Evolutionary conservation across 2,888 invertebrate genomes (phyloP).

Genomic region (Operophtera brumata): DNA sequence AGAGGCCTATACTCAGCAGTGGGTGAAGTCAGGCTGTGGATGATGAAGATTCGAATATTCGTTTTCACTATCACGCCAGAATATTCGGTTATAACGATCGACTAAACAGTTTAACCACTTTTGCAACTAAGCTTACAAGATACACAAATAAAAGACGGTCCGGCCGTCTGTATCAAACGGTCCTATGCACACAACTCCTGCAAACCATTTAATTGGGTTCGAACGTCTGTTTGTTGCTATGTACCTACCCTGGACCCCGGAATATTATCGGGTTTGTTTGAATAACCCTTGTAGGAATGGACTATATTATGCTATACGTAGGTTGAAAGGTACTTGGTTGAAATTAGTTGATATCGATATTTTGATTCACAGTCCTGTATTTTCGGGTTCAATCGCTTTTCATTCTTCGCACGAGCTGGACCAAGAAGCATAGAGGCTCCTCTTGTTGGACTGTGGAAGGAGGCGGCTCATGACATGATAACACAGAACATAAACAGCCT

Average conservation of each 20-base stretch:
- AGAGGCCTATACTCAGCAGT: too few species aligned
- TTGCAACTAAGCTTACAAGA: conserved; percentile 30
- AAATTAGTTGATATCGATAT: too few species aligned
- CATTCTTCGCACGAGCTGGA: too few species aligned
- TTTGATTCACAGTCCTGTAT: too few species aligned
- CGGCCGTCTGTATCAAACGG: conserved; percentile 34
- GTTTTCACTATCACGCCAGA: too few species aligned
- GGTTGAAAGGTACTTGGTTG: conserved; percentile 5
- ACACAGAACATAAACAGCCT: too few species aligned
- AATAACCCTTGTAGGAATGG: conserved; percentile 26
- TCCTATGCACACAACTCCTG: conserved; percentile 62
- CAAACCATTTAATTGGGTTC: conserved; percentile 68
- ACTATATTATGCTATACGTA: conserved; percentile 26
- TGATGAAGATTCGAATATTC: too few species aligned
- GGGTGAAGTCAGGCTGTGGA: too few species aligned
- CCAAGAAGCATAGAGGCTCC: too few species aligned
- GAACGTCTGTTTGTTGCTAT: conserved; percentile 55
- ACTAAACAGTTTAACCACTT: conserved; percentile 18
- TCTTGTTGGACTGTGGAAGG: too few species aligned
- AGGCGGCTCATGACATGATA: too few species aligned
- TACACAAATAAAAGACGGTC: conserved; percentile 35
- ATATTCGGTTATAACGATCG: background rate
- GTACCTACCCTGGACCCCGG: conserved; percentile 1
- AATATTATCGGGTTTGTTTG: conserved; percentile 31
- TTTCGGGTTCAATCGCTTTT: too few species aligned